Evolutionary conservation across 1,140 invertebrate genomes (phyloP).

Genomic region (Hypsibius dujardini): DNA sequence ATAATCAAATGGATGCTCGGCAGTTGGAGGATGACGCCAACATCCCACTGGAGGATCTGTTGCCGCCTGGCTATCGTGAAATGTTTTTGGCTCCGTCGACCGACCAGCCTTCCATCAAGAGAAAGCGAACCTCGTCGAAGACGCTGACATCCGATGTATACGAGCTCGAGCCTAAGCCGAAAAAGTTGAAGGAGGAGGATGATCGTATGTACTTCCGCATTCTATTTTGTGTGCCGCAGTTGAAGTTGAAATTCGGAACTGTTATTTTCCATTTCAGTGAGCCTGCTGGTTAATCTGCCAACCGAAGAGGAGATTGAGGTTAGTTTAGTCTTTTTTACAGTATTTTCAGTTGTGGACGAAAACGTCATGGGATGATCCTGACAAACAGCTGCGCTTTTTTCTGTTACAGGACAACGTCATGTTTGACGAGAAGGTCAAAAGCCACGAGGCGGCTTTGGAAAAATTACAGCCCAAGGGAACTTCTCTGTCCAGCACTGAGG

Average conservation of each 20-base stretch:
- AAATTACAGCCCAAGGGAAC: conserved; percentile 95
- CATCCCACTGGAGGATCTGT: conserved; percentile 65
- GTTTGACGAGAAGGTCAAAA: conserved; percentile 41
- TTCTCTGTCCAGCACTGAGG: conserved; percentile 72
- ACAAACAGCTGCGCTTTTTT: neutral
- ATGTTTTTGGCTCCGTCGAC: conserved; percentile 3
- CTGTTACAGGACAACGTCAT: conserved; percentile 19
- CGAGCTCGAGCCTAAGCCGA: conserved; percentile 46
- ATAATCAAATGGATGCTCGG: conserved; percentile 53
- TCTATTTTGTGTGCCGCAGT: neutral
- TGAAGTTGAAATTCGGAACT: conserved; percentile 13
- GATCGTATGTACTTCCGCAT: conserved; percentile 16
- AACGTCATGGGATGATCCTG: too few species aligned
- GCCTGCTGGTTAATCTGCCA: neutral
- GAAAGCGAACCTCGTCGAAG: conserved; percentile 28
- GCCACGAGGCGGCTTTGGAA: conserved; percentile 81
- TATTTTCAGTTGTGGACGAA: too few species aligned
- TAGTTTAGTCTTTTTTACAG: too few species aligned
- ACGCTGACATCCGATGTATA: neutral
- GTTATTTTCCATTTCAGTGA: conserved; percentile 19
- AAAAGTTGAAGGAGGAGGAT: conserved; percentile 44
- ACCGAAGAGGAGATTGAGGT: too few species aligned
- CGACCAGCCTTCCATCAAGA: conserved; percentile 11
- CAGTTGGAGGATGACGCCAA: conserved; percentile 68
- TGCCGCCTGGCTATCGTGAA: conserved; percentile 18